Base-by-base conservation (phyloP, 2,113 vertebrate genomes). In the Pseudorectes ferrugineus region DNA sequence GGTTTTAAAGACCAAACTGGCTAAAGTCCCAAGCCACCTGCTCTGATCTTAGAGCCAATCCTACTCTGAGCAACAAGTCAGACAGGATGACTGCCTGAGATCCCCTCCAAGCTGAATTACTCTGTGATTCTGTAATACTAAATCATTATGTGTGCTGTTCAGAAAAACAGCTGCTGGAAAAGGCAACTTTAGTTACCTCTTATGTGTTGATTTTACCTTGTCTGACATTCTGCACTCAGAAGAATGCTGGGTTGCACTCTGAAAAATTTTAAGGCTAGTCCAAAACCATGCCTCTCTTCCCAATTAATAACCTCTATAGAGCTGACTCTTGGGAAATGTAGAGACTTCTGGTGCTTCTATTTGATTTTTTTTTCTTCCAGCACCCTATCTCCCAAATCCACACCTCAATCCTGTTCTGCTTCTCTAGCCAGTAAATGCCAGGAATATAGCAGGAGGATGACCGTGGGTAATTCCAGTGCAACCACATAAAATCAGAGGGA, bases 81-180 rank as follows among this genome's bases (percentile, higher is more conserved):
- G 68, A 80, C 58, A 87, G 28, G 77, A 87, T 36, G 63, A 84
- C 38, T 1, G 12, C 63, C 48, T 29, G 52, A 89, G 40, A 52
- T 59, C 36, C 43, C 21, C 75, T 94, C 79, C 79, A 94, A 78
- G 42, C 18, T 43, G 42, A 88, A 88, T 82, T 70, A 88, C 43
- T 91, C 49, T 78, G 45, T 70, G 74, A 81, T 88, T 88, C 59
- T 52, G 61, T 78, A 82, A 88, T 59, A 73, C 15, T 51, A 70
- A 85, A 81, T 46, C 26, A 91, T 57, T 78, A 61, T 25, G 24
- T 48, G 15, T 43, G 28, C 36, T 66, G 46, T 61, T 70, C 70
- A 85, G 70, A 73, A 78, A 81, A 96, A 48, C 59, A 91, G 55
- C 65, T 94, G 83, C 74, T 94, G 65, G 65, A 65, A 81, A 88